These are phyloP conservation scores for Aradus depressus DNA, from an alignment of 2,888 invertebrate genomes.

Conservation along the genomic window DNA sequence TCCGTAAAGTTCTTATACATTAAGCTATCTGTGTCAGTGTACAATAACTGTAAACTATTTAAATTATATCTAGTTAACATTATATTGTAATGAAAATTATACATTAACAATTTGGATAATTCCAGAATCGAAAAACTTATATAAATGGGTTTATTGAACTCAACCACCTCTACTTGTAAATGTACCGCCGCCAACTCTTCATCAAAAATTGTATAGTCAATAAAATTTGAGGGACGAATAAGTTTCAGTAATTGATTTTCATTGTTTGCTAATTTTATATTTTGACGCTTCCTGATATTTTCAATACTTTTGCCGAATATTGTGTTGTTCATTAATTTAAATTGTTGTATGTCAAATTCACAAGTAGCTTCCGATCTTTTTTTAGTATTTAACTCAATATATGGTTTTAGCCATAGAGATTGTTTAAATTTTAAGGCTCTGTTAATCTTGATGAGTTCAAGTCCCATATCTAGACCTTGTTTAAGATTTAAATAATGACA, in stretches of 20 bases:
- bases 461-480: slow-evolving; percentile 25
- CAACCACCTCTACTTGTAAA: slow-evolving; percentile 11
- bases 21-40: slow-evolving; percentile 20
- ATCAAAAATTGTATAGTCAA: slow-evolving; percentile 8
- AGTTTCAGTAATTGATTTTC: slow-evolving; percentile 5
- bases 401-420: slow-evolving; percentile 32
- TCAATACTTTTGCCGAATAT: slow-evolving; percentile 37
- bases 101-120: slow-evolving; percentile 12
- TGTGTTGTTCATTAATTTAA: slow-evolving; percentile 37
- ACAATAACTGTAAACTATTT: slow-evolving; percentile 3
- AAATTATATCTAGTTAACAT: slow-evolving; percentile 3
- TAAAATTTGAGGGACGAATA: slow-evolving; percentile 16
- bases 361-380: slow-evolving; percentile 30
- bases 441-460: slow-evolving; percentile 33
- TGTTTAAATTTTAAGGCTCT: slow-evolving; percentile 33
- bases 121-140: slow-evolving; percentile 17
- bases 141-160: slow-evolving; percentile 20
- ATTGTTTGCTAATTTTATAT: slow-evolving; percentile 12
- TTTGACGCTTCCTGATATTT: slow-evolving; percentile 17
- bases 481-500: background rate
- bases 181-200: slow-evolving; percentile 15
- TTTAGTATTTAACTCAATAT: slow-evolving; percentile 29
- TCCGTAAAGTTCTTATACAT: slow-evolving; percentile 9
- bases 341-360: slow-evolving; percentile 37
- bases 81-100: slow-evolving; percentile 12